These are phyloP conservation scores for Drosophila peninsularis DNA, from an alignment of 2,888 invertebrate genomes.

Conservation along the genomic window DNA sequence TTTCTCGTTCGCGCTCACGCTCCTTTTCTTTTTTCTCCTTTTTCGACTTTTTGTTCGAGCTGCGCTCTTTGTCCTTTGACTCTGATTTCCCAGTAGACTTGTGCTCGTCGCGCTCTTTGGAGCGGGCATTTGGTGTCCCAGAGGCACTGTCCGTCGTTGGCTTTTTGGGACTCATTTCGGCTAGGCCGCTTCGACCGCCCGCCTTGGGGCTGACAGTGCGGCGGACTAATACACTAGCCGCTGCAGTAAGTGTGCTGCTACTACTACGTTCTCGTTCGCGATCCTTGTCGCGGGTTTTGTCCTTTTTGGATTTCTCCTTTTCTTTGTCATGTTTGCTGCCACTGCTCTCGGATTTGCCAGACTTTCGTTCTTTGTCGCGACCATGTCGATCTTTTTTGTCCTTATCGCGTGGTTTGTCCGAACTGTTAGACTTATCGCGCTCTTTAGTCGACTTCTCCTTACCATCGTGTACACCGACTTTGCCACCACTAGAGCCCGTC, in stretches of 20 bases:
- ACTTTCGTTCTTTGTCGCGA: conserved; percentile 86
- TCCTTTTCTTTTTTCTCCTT: conserved; percentile 87
- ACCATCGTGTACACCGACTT: conserved; percentile 64
- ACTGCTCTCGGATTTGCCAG: conserved; percentile 82
- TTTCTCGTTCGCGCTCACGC: conserved; percentile 86
- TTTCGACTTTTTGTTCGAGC: conserved; percentile 85
- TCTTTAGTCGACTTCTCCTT: conserved; percentile 81
- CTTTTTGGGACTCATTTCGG: conserved; percentile 70
- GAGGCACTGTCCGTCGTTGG: conserved; percentile 21
- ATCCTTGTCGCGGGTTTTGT: conserved; percentile 86
- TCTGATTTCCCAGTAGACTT: conserved; percentile 60
- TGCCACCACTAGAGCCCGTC: conserved; percentile 32
- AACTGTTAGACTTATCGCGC: conserved; percentile 73
- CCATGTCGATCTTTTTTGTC: conserved; percentile 86
- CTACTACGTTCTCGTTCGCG: conserved; percentile 84
- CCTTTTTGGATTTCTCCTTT: conserved; percentile 85
- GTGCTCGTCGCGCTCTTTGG: conserved; percentile 74
- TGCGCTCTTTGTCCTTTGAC: conserved; percentile 73
- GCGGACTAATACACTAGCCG: conserved; percentile 43
- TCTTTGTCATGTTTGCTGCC: conserved; percentile 84
- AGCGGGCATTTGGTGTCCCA: conserved; percentile 57
- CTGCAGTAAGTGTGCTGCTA: conserved; percentile 33
- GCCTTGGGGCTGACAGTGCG: conserved; percentile 71
- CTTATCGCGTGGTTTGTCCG: conserved; percentile 85
- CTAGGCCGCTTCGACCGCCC: conserved; percentile 35